Percentiles rank a stretch among this genome's conserved stretches.
phyloP scores from a whole-genome alignment of 2,113 vertebrate species.

The Kryptolebias marmoratus region DNA sequence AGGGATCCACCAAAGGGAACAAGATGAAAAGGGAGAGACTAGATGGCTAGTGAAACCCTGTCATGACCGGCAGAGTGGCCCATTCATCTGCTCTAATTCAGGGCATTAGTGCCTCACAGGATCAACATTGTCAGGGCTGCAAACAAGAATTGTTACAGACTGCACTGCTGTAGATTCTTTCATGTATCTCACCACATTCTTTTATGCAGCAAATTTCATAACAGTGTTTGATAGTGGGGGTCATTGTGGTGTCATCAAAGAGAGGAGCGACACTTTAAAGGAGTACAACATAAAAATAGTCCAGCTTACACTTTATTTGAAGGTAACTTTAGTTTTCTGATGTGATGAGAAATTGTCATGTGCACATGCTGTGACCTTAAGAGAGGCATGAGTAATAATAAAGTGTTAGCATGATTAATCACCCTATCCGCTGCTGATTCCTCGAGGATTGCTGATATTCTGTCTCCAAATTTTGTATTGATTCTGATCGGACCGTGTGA shows the following conservation, averaged over 20 bases:
- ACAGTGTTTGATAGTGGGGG: constrained; percentile 42
- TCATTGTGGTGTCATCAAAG: constrained; percentile 54
- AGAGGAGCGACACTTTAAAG: constrained; percentile 36
- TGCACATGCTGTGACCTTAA: constrained; percentile 43
- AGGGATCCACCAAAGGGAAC: constrained; percentile 84
- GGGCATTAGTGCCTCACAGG: constrained; percentile 82
- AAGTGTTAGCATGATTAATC: constrained; percentile 80
- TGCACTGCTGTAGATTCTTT: constrained; percentile 68
- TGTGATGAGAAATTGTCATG: constrained; percentile 24
- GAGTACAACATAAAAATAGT: constrained; percentile 10
- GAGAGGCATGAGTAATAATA: constrained; percentile 67
- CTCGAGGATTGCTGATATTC: constrained; percentile 72
- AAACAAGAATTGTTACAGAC: constrained; percentile 78
- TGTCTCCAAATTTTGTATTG: constrained; percentile 78
- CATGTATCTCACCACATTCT: constrained; percentile 68
- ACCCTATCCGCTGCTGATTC: constrained; percentile 68
- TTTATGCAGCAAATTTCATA: constrained; percentile 65
- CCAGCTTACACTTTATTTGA: constrained; percentile 15
- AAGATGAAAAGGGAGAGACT: constrained; percentile 92
- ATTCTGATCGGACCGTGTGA: constrained; percentile 79
- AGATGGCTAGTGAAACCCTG: constrained; percentile 84
- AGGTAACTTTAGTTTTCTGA: constrained; percentile 34
- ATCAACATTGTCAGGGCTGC: constrained; percentile 79
- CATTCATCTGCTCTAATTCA: constrained; percentile 86
- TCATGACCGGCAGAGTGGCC: constrained; percentile 83